A percentile compares a stretch with the other conserved stretches of the same genome.
These are phyloP conservation scores for Semotilus atromaculatus DNA, from an alignment of 2,797 vertebrate genomes.

Conservation along the genomic window DNA sequence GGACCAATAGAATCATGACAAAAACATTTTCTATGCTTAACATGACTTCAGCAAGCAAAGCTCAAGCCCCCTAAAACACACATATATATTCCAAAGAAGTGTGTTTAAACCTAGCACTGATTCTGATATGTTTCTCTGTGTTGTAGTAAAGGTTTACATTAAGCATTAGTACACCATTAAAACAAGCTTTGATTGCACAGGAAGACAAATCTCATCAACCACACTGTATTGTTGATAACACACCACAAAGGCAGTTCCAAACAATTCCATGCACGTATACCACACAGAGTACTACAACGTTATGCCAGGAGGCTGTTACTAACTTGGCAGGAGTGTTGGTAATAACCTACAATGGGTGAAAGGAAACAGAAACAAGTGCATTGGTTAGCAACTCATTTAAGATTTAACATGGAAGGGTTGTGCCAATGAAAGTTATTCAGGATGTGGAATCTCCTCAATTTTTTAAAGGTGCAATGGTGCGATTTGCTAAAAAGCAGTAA, in stretches of 20 bases:
- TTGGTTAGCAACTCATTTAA: conserved; percentile 27
- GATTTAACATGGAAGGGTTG: background rate
- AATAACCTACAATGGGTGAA: conserved; percentile 82
- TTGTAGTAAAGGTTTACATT: conserved; percentile 12
- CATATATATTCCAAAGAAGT: background rate
- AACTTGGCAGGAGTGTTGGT: conserved; percentile 88
- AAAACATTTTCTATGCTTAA: background rate
- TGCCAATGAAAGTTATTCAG: background rate
- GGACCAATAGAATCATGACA: background rate
- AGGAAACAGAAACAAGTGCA: conserved; percentile 49
- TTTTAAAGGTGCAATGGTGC: background rate
- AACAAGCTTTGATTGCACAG: conserved; percentile 13
- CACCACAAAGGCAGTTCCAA: conserved; percentile 40
- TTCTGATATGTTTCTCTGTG: conserved; percentile 6
- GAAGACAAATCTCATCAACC: conserved; percentile 37
- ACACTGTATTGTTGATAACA: conserved; percentile 44
- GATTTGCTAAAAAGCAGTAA: background rate
- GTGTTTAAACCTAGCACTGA: background rate
- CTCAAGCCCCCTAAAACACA: conserved; percentile 26
- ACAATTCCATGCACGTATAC: conserved; percentile 59
- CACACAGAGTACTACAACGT: conserved; percentile 54
- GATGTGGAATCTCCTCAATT: background rate
- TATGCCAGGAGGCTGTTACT: conserved; percentile 78
- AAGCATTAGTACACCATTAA: conserved; percentile 30
- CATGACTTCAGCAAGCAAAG: conserved; percentile 29